phyloP scores from a whole-genome alignment of 2,113 vertebrate species.

The Plecturocebus donacophilus region DNA sequence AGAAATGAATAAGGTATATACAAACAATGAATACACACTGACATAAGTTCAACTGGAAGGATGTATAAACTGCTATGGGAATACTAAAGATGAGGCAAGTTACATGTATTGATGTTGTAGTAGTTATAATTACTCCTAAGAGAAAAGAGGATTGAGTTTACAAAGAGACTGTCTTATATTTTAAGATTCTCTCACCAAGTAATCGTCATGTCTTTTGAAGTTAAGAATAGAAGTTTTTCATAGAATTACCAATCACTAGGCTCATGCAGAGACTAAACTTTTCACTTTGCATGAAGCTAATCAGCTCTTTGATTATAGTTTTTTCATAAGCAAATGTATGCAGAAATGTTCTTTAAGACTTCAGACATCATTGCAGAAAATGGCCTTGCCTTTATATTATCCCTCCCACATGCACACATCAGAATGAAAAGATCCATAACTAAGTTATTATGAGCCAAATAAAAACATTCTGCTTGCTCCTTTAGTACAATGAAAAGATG shows the following conservation, averaged over 20 bases:
- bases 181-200: neutral
- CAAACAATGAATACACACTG: neutral
- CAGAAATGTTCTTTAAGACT: conserved; percentile 78
- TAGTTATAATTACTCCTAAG: neutral
- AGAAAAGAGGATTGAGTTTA: neutral
- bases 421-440: conserved; percentile 74
- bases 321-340: conserved; percentile 64
- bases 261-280: neutral
- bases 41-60: neutral
- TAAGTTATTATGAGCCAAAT: conserved; percentile 76
- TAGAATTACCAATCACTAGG: conserved; percentile 51
- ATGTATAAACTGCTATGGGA: neutral
- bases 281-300: conserved; percentile 65
- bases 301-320: neutral
- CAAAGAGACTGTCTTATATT: neutral
- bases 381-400: conserved; percentile 71
- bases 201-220: neutral
- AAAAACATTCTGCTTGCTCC: conserved; percentile 77
- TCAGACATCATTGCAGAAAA: conserved; percentile 74
- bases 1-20: neutral
- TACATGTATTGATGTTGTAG: neutral
- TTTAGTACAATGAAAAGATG: conserved; percentile 60
- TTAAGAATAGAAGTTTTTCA: neutral
- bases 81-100: neutral
- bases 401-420: conserved; percentile 74